Evolutionary conservation across 2,888 invertebrate genomes (phyloP).

Genomic region (Leptarthrus brevirostris): DNA sequence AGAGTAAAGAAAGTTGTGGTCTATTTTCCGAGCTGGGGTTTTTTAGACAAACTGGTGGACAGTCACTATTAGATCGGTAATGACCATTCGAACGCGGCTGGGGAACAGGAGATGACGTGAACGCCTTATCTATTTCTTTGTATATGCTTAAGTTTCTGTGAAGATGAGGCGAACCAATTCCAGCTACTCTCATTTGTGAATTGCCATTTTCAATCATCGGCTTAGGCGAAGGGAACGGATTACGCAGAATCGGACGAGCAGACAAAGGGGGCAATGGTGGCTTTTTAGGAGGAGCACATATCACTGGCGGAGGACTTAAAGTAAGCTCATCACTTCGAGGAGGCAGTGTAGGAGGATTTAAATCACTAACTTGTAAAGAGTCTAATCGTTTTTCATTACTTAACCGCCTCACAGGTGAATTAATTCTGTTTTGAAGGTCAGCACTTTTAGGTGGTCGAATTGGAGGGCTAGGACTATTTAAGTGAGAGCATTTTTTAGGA

Average conservation of each 20-base stretch:
- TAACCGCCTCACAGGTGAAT: slow-evolving; percentile 62
- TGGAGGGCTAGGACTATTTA: slow-evolving; percentile 72
- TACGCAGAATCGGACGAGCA: slow-evolving; percentile 63
- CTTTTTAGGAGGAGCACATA: slow-evolving; percentile 74
- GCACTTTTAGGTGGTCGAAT: slow-evolving; percentile 76
- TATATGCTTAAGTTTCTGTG: slow-evolving; percentile 72
- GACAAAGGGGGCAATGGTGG: slow-evolving; percentile 79
- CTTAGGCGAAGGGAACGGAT: slow-evolving; percentile 72
- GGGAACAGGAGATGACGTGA: slow-evolving; percentile 56
- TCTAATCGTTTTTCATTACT: slow-evolving; percentile 49
- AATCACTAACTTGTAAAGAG: background rate
- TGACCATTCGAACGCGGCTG: slow-evolving; percentile 61
- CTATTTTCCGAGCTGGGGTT: slow-evolving; percentile 57
- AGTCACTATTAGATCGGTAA: slow-evolving; percentile 59
- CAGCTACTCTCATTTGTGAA: slow-evolving; percentile 69
- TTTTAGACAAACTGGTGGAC: slow-evolving; percentile 58
- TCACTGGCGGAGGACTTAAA: slow-evolving; percentile 57
- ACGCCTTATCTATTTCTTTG: slow-evolving; percentile 70
- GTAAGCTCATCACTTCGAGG: slow-evolving; percentile 52
- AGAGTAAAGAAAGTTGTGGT: slow-evolving; percentile 65
- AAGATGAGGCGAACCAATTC: slow-evolving; percentile 74
- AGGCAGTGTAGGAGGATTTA: slow-evolving; percentile 59
- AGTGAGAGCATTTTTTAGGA: slow-evolving; percentile 72
- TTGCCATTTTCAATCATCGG: slow-evolving; percentile 68
- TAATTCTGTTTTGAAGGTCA: slow-evolving; percentile 60